Evolutionary conservation across 2,888 invertebrate species (phyloP).

Genomic region (Priocnemis perturbator): DNA sequence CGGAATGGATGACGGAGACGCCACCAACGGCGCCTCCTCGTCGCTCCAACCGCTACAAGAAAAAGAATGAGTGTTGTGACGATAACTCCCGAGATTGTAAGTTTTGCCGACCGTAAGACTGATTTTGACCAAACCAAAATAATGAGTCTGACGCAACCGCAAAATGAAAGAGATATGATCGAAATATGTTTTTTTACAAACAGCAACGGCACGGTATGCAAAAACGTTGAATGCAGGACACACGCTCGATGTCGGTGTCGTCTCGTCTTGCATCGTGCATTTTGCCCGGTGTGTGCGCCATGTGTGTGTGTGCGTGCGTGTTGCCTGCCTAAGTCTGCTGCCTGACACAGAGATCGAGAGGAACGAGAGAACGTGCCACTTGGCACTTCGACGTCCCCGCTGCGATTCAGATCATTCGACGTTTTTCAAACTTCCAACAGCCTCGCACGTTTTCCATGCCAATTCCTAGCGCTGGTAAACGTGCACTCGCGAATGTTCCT

Average conservation of each 20-base stretch:
- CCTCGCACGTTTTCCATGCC: too few relatives aligned
- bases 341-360: slow-evolving; percentile 51
- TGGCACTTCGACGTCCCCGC: slow-evolving; percentile 20
- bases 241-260: slow-evolving; percentile 72
- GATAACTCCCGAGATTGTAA: slow-evolving; percentile 74
- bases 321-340: slow-evolving; percentile 68
- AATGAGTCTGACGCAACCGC: slow-evolving; percentile 11
- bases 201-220: slow-evolving; percentile 51
- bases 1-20: slow-evolving; percentile 70
- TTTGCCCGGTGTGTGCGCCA: slow-evolving; percentile 58
- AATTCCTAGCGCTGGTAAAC: too few relatives aligned
- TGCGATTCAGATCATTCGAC: slow-evolving; percentile 38
- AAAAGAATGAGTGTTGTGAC: slow-evolving; percentile 75
- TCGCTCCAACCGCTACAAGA: slow-evolving; percentile 73
- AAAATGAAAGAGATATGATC: slow-evolving; percentile 23
- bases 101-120: slow-evolving; percentile 57
- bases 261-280: slow-evolving; percentile 70
- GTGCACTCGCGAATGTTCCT: too few relatives aligned
- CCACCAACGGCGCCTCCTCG: slow-evolving; percentile 65
- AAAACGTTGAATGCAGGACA: slow-evolving; percentile 67
- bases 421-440: too few relatives aligned
- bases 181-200: slow-evolving; percentile 40
- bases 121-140: slow-evolving; percentile 31
- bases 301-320: slow-evolving; percentile 57
- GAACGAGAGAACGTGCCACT: too few relatives aligned